phyloP scores from a whole-genome alignment of 2,113 vertebrate species.

The Crotalus horridus region DNA sequence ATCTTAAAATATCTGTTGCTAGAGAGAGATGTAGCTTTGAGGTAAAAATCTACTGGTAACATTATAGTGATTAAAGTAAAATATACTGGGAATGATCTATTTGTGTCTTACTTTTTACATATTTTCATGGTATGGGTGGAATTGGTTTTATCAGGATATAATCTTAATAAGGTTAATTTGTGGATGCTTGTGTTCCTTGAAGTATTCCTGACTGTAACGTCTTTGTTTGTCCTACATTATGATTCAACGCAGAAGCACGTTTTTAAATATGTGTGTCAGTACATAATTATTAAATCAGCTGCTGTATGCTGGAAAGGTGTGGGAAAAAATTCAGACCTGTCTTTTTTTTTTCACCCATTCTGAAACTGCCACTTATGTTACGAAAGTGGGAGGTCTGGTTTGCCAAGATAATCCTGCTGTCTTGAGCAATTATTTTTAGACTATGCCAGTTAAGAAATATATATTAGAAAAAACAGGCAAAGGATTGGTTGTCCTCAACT shows the following conservation, averaged over 20 bases:
- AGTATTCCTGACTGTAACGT: constrained; percentile 62
- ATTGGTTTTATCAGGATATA: constrained; percentile 48
- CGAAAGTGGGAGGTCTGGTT: constrained; percentile 71
- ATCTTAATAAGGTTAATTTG: constrained; percentile 72
- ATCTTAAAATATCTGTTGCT: background rate
- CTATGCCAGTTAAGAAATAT: constrained; percentile 51
- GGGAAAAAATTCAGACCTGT: constrained; percentile 51
- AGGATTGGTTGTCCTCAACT: constrained; percentile 20
- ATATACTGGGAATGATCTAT: background rate
- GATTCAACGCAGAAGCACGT: constrained; percentile 67
- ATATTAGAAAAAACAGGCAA: constrained; percentile 31
- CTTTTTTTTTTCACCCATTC: background rate
- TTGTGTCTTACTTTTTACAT: constrained; percentile 23
- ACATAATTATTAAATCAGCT: constrained; percentile 65
- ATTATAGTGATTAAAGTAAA: background rate
- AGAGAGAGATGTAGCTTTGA: constrained; percentile 10
- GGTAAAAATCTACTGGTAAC: background rate
- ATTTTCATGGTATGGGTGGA: constrained; percentile 31
- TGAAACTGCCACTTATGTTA: constrained; percentile 46
- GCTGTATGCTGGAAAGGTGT: constrained; percentile 56
- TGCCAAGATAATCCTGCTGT: constrained; percentile 68
- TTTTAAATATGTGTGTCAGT: constrained; percentile 59
- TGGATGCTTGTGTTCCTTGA: constrained; percentile 55
- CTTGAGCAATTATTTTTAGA: constrained; percentile 56
- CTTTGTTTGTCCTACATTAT: constrained; percentile 58